Evolutionary conservation across 2,888 invertebrate genomes (phyloP).

Genomic region (Acronicta aceris): DNA sequence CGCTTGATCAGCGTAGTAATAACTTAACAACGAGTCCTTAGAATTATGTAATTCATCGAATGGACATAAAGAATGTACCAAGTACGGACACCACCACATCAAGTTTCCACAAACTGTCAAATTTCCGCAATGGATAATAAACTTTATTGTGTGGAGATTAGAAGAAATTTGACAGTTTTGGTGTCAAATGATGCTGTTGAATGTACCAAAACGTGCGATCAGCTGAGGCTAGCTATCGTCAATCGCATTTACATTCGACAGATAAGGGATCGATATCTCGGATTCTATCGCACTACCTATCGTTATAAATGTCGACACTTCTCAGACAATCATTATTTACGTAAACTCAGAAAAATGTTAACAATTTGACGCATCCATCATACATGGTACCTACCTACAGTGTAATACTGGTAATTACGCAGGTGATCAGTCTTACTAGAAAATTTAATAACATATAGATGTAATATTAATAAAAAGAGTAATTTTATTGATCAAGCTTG

Average conservation of each 20-base stretch:
- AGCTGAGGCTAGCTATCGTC: conserved; percentile 24
- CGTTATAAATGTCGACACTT: conserved; percentile 24
- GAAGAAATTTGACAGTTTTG: too few relatives aligned
- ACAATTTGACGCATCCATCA: conserved; percentile 3
- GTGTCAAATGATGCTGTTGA: too few relatives aligned
- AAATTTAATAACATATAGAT: too few relatives aligned
- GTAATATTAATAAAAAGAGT: too few relatives aligned
- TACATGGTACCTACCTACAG: neutral
- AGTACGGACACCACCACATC: too few relatives aligned
- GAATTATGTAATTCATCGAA: too few relatives aligned
- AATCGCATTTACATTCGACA: conserved; percentile 36
- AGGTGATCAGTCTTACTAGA: conserved; percentile 3
- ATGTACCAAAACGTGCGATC: conserved; percentile 28
- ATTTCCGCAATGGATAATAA: too few relatives aligned
- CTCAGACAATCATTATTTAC: conserved; percentile 24
- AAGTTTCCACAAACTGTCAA: too few relatives aligned
- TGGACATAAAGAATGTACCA: too few relatives aligned
- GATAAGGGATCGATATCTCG: conserved; percentile 41
- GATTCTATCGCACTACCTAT: conserved; percentile 35
- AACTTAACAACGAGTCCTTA: too few relatives aligned
- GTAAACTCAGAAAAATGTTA: conserved; percentile 9
- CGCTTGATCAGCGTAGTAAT: too few relatives aligned
- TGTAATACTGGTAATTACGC: conserved; percentile 1
- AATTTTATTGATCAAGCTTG: neutral
- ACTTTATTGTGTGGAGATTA: too few relatives aligned